A percentile compares a stretch with the other conserved stretches of the same genome.
phyloP scores from a whole-genome alignment of 2,113 vertebrate genomes.

The Verasper variegatus region DNA sequence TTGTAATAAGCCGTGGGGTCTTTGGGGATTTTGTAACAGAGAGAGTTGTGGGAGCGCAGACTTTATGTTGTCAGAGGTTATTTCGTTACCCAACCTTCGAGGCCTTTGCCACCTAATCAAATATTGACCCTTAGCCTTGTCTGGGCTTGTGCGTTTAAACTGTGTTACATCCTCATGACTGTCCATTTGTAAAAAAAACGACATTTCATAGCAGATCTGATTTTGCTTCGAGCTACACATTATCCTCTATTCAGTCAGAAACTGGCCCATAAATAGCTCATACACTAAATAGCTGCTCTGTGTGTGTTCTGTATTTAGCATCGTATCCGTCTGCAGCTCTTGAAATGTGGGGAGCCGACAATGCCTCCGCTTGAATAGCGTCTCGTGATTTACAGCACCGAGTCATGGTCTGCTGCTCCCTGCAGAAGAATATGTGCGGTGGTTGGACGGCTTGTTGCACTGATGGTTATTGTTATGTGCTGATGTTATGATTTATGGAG shows the following conservation, averaged over 20 bases:
- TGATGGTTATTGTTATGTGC: constrained; percentile 38
- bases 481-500: constrained; percentile 41
- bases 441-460: constrained; percentile 18
- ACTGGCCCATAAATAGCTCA: constrained; percentile 20
- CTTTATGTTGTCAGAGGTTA: constrained; percentile 59
- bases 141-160: constrained; percentile 61
- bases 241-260: constrained; percentile 34
- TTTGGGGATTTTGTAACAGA: constrained; percentile 64
- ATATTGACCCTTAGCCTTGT: constrained; percentile 74
- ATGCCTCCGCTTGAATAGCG: constrained; percentile 39
- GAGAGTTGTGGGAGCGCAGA: constrained; percentile 38
- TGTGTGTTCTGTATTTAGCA: constrained; percentile 11
- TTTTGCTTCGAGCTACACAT: constrained; percentile 16
- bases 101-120: constrained; percentile 71
- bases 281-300: constrained; percentile 29
- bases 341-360: constrained; percentile 44
- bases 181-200: constrained; percentile 21
- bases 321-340: constrained; percentile 45
- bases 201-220: constrained; percentile 41
- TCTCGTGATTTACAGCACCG: constrained; percentile 52
- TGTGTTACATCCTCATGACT: constrained; percentile 55
- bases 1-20: constrained; percentile 62
- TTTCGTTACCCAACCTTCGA: constrained; percentile 72
- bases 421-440: constrained; percentile 25
- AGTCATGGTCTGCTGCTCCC: constrained; percentile 24